Base-by-base conservation (phyloP, 2,888 invertebrate species). In the Drosophila hamatofila region DNA sequence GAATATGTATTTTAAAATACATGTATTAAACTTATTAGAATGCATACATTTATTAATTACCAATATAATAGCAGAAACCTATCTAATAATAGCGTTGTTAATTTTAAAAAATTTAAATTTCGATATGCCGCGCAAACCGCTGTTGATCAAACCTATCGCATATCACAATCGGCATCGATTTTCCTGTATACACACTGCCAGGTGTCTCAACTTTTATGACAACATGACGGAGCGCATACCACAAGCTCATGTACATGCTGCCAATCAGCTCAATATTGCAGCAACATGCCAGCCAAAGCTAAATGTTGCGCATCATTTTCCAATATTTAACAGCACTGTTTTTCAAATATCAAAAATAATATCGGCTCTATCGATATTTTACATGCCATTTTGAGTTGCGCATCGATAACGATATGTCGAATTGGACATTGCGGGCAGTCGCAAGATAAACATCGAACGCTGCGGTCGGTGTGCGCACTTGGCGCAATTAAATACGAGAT, bases 391-490 rank as follows among this genome's bases (percentile, higher is more conserved):
- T 77, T 61, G 75, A 66, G 80, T 63, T 49, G 5, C 1, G 4
- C 27, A 23, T 11, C 67, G 65, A 67, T 75, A 11, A n/a, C 48
- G 39, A 75, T 62, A 60, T 70, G 46, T 79, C 71, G 59, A 60
- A 79, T 70, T 70, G 62, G 65, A 65, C 54, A 60, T 58, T 60
- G 66, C 83, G 80, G 59, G 56, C 81, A 80, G 70, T 83, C 59
- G 74, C 49, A 49, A 64, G 42, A 58, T 62, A 66, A 68, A 72
- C 62, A 60, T 69, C 66, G 67, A 56, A 67, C 75, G 62, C 27
- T 46, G 25, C 62, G 71, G 78, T 75, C 41, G 71, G 54, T 46
- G 65, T 27, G 81, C 78, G 81, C 60, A 71, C 35, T 57, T 16
- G 58, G 68, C 69, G 79, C 66, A 56, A 35, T 61, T 58, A 35